A percentile compares a stretch with the other conserved stretches of the same genome.
Evolutionary conservation across 2,113 vertebrate species (phyloP).

Genomic region (Xyliphius kryptos): DNA sequence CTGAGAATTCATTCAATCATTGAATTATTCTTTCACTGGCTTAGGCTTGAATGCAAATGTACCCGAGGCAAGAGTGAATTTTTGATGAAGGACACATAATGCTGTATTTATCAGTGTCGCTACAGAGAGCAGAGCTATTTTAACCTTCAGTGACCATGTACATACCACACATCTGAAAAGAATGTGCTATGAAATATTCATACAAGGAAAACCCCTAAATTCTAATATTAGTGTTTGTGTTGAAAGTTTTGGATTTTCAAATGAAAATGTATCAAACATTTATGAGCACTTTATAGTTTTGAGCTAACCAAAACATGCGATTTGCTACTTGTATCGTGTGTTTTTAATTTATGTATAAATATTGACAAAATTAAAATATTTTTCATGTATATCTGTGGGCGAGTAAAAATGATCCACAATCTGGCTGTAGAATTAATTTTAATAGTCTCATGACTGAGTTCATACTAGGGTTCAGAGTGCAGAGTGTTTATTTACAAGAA

Average conservation of each 20-base stretch:
- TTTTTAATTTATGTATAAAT: too few species aligned
- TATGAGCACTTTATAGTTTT: too few species aligned
- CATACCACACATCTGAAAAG: neutral
- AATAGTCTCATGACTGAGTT: too few species aligned
- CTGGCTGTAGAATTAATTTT: too few species aligned
- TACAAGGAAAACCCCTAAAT: neutral
- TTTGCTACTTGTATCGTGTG: too few species aligned
- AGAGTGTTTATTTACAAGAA: too few species aligned
- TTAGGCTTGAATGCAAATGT: slow-evolving; percentile 14
- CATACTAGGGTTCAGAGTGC: too few species aligned
- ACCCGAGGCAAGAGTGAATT: neutral
- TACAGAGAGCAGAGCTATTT: neutral
- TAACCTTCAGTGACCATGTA: neutral
- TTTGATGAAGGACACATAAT: neutral
- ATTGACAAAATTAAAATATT: too few species aligned
- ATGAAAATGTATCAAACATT: too few species aligned
- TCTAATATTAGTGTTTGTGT: neutral
- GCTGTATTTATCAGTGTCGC: neutral
- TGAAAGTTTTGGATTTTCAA: neutral
- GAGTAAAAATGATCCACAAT: too few species aligned
- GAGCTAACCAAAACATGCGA: too few species aligned
- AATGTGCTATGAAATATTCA: neutral
- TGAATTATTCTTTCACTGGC: neutral
- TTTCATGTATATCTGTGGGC: too few species aligned
- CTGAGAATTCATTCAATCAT: slow-evolving; percentile 5